These are phyloP conservation scores for Zootoca vivipara DNA, from an alignment of 2,113 vertebrate species.

Conservation along the genomic window DNA sequence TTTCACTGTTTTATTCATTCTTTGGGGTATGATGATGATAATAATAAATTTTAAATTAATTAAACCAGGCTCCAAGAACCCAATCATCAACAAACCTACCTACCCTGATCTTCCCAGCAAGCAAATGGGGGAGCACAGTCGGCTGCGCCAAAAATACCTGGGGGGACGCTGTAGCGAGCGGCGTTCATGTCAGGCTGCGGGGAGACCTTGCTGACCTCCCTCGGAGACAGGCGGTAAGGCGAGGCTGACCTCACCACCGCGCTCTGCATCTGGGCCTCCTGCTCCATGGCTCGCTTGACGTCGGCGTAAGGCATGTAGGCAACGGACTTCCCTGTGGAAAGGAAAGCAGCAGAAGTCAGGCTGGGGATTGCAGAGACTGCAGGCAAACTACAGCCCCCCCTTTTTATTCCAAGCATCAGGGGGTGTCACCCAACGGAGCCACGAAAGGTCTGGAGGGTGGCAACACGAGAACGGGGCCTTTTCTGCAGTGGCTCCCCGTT, in stretches of 20 bases:
- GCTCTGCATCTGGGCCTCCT: constrained; percentile 81
- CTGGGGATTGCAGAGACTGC: neutral
- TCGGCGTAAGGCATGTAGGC: constrained; percentile 87
- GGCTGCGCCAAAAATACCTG: constrained; percentile 79
- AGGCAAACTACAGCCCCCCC: neutral
- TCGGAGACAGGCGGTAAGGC: constrained; percentile 85
- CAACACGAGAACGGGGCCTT: too few relatives aligned
- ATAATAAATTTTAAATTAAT: too few relatives aligned
- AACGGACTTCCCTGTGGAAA: constrained; percentile 83
- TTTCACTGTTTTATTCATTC: too few relatives aligned
- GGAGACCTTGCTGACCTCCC: constrained; percentile 85
- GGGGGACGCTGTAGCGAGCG: constrained; percentile 84
- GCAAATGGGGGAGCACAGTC: neutral
- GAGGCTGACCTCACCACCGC: constrained; percentile 81
- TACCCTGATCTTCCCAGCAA: too few relatives aligned
- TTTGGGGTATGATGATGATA: too few relatives aligned
- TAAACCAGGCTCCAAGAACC: too few relatives aligned
- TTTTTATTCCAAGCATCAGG: neutral
- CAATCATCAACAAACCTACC: too few relatives aligned
- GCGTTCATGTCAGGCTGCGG: constrained; percentile 82
- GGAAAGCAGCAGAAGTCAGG: constrained; percentile 15
- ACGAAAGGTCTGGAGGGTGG: too few relatives aligned
- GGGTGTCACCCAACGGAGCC: too few relatives aligned
- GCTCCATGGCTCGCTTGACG: constrained; percentile 85
- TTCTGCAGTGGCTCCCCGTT: too few relatives aligned